Conservation (phyloP, 2,113 vertebrate genomes). For the Cephalopholis sonnerati region DNA sequence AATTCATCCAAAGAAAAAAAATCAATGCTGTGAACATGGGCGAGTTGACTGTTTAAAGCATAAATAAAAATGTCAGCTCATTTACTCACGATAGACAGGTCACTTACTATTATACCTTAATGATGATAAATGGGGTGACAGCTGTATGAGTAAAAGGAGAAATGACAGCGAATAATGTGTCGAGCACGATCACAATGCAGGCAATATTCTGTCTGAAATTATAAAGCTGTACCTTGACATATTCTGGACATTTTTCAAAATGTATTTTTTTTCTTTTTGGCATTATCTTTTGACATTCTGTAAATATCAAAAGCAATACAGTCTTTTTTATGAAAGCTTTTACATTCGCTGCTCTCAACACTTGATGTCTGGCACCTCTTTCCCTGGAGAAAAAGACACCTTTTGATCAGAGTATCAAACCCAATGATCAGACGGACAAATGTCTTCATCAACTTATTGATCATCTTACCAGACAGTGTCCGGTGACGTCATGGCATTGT, state of each 20-base stretch:
- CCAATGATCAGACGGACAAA: not conserved
- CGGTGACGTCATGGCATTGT: constrained; percentile 71
- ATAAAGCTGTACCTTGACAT: not conserved
- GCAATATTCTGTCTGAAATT: not conserved
- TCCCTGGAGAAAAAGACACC: not conserved
- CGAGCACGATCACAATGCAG: not conserved
- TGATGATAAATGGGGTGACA: constrained; percentile 6
- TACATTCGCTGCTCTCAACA: not conserved
- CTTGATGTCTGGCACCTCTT: not conserved
- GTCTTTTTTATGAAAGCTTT: not conserved
- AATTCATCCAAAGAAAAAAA: constrained; percentile 4
- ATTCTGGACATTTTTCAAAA: not conserved
- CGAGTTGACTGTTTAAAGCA: not conserved
- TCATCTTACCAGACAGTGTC: constrained; percentile 75
- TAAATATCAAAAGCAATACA: not conserved
- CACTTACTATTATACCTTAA: not conserved
- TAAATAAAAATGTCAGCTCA: constrained; percentile 16
- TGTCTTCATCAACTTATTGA: not conserved
- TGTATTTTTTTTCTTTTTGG: not conserved
- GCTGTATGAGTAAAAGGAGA: not conserved
- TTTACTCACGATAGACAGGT: constrained; percentile 1
- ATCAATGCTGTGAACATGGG: not conserved
- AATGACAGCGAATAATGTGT: not conserved
- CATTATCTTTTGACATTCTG: not conserved
- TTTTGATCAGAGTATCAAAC: not conserved